Base-by-base conservation (phyloP, 2,113 vertebrate species). In the Atrichornis clamosus region DNA sequence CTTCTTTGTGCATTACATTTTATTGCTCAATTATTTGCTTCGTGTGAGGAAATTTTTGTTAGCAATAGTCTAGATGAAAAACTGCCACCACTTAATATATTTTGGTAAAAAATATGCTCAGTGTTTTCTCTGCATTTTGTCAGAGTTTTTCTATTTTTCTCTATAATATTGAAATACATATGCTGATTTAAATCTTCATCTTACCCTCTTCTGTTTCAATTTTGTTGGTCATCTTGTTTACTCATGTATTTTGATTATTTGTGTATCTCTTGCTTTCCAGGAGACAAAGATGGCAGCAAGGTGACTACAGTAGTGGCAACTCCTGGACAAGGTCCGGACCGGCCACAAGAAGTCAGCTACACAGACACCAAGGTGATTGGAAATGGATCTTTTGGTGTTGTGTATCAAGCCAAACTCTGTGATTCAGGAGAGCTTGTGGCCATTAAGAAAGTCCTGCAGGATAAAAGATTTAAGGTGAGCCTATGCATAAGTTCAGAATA, bases 341-440 rank as follows among this genome's bases (percentile, higher is more conserved):
- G 99, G 98, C 99, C 99, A 77, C 99, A 99, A 96, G 99, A 99
- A 97, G 99, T 99, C 97, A 99, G 99, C 98, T 99, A 99, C 98
- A 99, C 99, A 30, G 99, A 99, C 98, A 99, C 99, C 50, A 99
- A 99, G 97, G 99, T 99, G 94, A 99, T 99, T 89, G 99, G 99
- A 78, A 99, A 99, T 84, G 99, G 99, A 91, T 99, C 99, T 44
- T 99, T 99, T 94, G 99, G 99, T 64, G 99, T 99, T 49, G 99
- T 99, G 81, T 99, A 99, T 97, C 99, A 99, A 98, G 99, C 99
- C 89, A 99, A 99, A 96, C 99, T 99, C 68, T 99, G 99, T 65
- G 99, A 99, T 98, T 99, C 99, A 22, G 99, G 99, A 96, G 99
- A 99, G 96, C 93, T 99, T 98, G 99, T 99, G 97, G 99, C 99